These are phyloP conservation scores for Acleris laterana DNA, from an alignment of 2,888 invertebrate species.

Conservation along the genomic window DNA sequence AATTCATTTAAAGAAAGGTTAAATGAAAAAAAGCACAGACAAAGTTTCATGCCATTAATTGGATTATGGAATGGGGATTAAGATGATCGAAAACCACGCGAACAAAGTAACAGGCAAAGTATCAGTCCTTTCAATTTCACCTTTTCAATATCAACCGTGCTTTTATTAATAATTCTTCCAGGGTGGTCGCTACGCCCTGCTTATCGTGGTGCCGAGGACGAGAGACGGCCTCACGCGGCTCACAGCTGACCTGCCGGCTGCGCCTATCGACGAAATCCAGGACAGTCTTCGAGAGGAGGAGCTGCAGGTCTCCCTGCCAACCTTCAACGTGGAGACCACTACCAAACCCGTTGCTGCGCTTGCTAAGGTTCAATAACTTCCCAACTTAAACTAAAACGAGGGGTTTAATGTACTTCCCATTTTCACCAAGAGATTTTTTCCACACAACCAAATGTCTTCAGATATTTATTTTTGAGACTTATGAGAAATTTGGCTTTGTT, in stretches of 20 bases:
- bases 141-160: neutral
- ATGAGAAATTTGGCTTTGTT: no score
- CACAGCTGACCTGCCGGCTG: constrained; percentile 80
- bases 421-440: no score
- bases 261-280: constrained; percentile 72
- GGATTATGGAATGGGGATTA: no score
- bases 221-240: constrained; percentile 83
- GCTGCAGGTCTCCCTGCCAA: constrained; percentile 82
- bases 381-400: neutral
- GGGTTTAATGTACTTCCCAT: no score
- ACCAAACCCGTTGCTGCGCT: constrained; percentile 85
- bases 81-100: no score
- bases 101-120: no score
- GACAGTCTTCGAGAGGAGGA: constrained; percentile 72
- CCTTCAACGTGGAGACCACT: constrained; percentile 86
- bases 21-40: no score
- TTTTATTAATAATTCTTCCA: constrained; percentile 49
- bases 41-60: no score
- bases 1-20: no score
- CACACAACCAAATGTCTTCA: no score
- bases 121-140: neutral
- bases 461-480: no score
- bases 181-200: constrained; percentile 85
- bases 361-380: constrained; percentile 68
- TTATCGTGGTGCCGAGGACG: constrained; percentile 84